These are phyloP conservation scores for Chiloscyllium plagiosum DNA, from an alignment of 2,113 vertebrate genomes.

Conservation along the genomic window DNA sequence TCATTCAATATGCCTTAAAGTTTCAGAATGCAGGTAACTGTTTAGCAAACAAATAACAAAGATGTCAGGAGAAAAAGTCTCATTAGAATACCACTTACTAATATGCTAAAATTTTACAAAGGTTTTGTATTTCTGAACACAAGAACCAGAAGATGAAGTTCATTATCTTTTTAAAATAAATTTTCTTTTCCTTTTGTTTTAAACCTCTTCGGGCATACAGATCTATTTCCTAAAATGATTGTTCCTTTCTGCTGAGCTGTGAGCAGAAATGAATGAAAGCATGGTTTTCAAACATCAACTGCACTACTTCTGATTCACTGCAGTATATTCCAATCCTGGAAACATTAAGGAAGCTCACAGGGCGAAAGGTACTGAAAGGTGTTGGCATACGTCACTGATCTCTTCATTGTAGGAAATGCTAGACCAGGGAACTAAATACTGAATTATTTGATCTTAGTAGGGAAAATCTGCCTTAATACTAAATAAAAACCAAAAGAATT, in stretches of 20 bases:
- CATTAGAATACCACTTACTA: slow-evolving; percentile 61
- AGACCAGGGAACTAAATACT: neutral
- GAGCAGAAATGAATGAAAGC: slow-evolving; percentile 60
- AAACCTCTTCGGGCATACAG: slow-evolving; percentile 79
- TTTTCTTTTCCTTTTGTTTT: slow-evolving; percentile 48
- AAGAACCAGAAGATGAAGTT: slow-evolving; percentile 55
- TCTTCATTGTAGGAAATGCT: neutral
- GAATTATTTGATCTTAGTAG: neutral
- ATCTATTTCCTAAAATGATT: slow-evolving; percentile 83
- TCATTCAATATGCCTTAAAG: slow-evolving; percentile 94
- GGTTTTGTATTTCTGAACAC: slow-evolving; percentile 63
- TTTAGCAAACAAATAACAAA: slow-evolving; percentile 67
- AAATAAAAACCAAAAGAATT: too few relatives aligned
- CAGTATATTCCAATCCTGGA: neutral
- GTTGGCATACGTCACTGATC: too few relatives aligned
- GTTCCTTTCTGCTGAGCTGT: slow-evolving; percentile 83
- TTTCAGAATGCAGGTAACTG: slow-evolving; percentile 71
- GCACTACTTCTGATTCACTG: neutral
- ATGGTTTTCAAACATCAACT: neutral
- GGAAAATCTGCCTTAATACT: neutral
- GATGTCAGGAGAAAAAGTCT: slow-evolving; percentile 42
- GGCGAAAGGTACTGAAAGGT: neutral
- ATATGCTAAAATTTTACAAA: slow-evolving; percentile 67
- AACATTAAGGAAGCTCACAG: neutral
- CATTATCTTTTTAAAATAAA: slow-evolving; percentile 44